A percentile compares a stretch with the other conserved stretches of the same genome.
Evolutionary conservation across 2,113 vertebrate species (phyloP).

Genomic region (Microcebus ravelobensis): DNA sequence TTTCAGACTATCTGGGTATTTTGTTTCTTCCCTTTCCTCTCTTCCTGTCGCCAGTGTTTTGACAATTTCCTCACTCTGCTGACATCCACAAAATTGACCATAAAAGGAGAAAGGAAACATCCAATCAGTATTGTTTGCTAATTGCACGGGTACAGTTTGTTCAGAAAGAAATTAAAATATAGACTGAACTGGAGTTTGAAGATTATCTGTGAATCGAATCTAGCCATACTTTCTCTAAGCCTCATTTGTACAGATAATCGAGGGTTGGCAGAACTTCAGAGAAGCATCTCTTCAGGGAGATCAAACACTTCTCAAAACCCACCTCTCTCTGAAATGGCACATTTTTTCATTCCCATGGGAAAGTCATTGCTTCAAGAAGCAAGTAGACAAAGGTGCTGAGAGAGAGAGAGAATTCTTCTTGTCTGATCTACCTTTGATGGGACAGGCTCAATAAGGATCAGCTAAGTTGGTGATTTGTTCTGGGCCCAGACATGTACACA

Average conservation of each 20-base stretch:
- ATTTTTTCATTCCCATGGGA: constrained; percentile 75
- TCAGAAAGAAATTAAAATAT: constrained; percentile 67
- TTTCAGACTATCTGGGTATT: constrained; percentile 62
- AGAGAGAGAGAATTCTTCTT: constrained; percentile 19
- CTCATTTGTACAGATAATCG: constrained; percentile 69
- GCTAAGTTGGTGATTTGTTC: not conserved
- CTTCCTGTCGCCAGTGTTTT: constrained; percentile 41
- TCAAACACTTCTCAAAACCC: constrained; percentile 75
- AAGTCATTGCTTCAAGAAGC: constrained; percentile 57
- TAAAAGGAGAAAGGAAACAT: constrained; percentile 67
- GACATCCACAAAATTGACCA: constrained; percentile 66
- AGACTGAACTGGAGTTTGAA: constrained; percentile 53
- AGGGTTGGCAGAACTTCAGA: constrained; percentile 78
- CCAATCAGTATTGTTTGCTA: constrained; percentile 62
- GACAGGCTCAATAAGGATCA: not conserved
- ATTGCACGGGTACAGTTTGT: constrained; percentile 59
- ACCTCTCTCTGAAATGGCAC: constrained; percentile 67
- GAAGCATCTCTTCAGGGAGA: constrained; percentile 74
- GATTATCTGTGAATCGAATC: constrained; percentile 71
- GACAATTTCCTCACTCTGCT: constrained; percentile 56
- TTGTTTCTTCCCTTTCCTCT: constrained; percentile 48
- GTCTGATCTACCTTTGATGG: constrained; percentile 55
- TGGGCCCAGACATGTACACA: not conserved
- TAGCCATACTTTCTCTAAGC: constrained; percentile 54
- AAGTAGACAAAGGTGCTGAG: constrained; percentile 52